Conservation (phyloP, 2,113 vertebrate genomes). For the Aix galericulata region DNA sequence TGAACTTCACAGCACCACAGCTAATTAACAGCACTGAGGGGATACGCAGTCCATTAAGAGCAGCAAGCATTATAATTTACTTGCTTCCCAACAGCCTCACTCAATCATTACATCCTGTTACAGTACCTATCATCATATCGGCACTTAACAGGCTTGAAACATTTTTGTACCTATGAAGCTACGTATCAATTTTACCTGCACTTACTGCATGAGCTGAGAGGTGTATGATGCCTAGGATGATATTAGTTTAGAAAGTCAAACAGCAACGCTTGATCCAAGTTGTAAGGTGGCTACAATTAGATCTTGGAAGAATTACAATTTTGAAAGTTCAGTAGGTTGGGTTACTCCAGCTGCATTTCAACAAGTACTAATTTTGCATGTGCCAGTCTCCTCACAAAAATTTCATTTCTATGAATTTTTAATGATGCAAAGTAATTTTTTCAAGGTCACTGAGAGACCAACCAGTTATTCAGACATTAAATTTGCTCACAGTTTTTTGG, state of each 20-base stretch:
- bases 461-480: constrained; percentile 82
- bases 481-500: constrained; percentile 81
- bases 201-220: background rate
- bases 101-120: background rate
- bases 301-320: constrained; percentile 64
- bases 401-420: constrained; percentile 83
- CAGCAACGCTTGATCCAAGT: constrained; percentile 41
- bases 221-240: background rate
- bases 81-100: background rate
- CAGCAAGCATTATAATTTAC: background rate
- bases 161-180: background rate
- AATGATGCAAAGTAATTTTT: constrained; percentile 81
- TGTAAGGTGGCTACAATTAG: constrained; percentile 58
- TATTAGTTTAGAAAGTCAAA: constrained; percentile 58
- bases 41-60: background rate
- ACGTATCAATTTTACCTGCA: background rate
- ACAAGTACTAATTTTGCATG: constrained; percentile 76
- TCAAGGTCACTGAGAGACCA: constrained; percentile 80
- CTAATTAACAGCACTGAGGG: background rate
- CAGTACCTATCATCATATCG: accelerated
- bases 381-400: constrained; percentile 75
- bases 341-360: constrained; percentile 70
- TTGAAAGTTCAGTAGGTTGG: constrained; percentile 57
- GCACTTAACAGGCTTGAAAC: background rate
- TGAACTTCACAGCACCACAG: background rate